phyloP scores from a whole-genome alignment of 2,797 vertebrate species.

The Synaphobranchus kaupii region DNA sequence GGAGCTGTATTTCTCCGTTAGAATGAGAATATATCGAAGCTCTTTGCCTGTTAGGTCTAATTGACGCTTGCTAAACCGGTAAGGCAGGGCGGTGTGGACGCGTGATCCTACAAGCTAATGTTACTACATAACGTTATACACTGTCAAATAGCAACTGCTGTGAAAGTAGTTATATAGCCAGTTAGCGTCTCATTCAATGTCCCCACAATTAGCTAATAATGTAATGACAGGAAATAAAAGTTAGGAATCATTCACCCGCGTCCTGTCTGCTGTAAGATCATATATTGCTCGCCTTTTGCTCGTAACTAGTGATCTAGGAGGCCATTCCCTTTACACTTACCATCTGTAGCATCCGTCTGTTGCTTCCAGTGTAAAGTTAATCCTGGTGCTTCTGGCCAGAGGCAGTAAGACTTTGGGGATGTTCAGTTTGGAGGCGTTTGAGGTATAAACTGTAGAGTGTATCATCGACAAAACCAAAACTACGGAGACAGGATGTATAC shows the following conservation, averaged over 20 bases:
- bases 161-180: too few species aligned
- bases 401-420: slow-evolving; percentile 92
- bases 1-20: background rate
- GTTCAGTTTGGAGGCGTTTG: slow-evolving; percentile 80
- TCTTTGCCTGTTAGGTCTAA: background rate
- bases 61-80: background rate
- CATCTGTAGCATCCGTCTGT: slow-evolving; percentile 95
- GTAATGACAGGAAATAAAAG: background rate
- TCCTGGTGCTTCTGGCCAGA: slow-evolving; percentile 82
- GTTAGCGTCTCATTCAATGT: background rate
- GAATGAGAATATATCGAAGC: background rate
- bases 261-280: too few species aligned
- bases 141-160: too few species aligned
- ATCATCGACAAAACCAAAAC: slow-evolving; percentile 37
- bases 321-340: slow-evolving; percentile 72
- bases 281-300: background rate
- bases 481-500: slow-evolving; percentile 1
- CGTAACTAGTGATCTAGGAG: background rate
- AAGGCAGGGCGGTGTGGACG: background rate
- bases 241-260: background rate
- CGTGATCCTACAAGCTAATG: too few species aligned
- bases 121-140: too few species aligned
- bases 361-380: slow-evolving; percentile 91
- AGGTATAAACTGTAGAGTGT: slow-evolving; percentile 4
- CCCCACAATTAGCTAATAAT: too few species aligned